phyloP scores from a whole-genome alignment of 2,113 vertebrate species.

The Calcarius ornatus region DNA sequence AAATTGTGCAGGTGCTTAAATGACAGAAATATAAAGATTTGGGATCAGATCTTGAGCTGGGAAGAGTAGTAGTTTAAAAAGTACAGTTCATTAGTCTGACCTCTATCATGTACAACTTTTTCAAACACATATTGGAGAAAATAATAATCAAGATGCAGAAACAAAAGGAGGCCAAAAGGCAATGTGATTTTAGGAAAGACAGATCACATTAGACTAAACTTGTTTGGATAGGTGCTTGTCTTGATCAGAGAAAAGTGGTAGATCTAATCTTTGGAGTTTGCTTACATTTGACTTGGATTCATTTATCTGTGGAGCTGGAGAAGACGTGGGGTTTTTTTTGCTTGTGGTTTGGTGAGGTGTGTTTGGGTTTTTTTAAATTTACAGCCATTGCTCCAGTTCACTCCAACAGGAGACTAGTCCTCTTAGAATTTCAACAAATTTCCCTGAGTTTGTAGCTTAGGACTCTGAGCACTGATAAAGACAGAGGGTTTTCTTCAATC shows the following conservation, averaged over 20 bases:
- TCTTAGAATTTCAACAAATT: neutral
- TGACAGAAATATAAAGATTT: neutral
- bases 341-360: neutral
- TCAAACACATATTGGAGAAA: neutral
- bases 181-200: neutral
- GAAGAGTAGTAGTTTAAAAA: neutral
- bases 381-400: neutral
- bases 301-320: neutral
- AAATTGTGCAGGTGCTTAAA: neutral
- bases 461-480: neutral
- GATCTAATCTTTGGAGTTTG: neutral
- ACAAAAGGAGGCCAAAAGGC: neutral
- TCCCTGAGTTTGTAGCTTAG: neutral
- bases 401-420: neutral
- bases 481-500: neutral
- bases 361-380: neutral
- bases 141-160: neutral
- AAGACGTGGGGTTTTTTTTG: neutral
- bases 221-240: neutral
- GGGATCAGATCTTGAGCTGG: neutral
- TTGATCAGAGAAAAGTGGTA: neutral
- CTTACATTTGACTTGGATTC: neutral
- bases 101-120: neutral
- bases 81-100: neutral
- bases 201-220: neutral